These are phyloP conservation scores for Thereva unica DNA, from an alignment of 2,888 invertebrate species.

Conservation along the genomic window DNA sequence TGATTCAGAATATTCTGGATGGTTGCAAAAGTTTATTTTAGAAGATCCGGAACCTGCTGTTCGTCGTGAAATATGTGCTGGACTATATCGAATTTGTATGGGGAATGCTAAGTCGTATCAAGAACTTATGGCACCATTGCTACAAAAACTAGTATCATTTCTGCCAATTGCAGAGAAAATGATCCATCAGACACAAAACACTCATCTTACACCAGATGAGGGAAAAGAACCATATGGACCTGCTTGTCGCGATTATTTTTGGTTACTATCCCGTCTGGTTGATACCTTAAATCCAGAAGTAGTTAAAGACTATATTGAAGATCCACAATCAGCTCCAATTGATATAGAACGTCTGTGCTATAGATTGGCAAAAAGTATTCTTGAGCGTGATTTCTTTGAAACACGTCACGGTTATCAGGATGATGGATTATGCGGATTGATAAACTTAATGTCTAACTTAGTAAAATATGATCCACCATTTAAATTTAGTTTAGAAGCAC, in stretches of 20 bases:
- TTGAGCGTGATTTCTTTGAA: slow-evolving; percentile 80
- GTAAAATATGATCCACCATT: slow-evolving; percentile 87
- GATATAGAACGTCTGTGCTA: slow-evolving; percentile 76
- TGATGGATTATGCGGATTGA: slow-evolving; percentile 85
- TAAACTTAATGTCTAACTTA: slow-evolving; percentile 84
- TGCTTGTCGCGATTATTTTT: slow-evolving; percentile 92
- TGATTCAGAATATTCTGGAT: slow-evolving; percentile 73
- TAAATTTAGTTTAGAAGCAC: slow-evolving; percentile 77
- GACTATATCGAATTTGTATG: slow-evolving; percentile 84
- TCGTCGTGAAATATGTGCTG: slow-evolving; percentile 88
- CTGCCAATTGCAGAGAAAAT: slow-evolving; percentile 84
- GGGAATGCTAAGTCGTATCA: slow-evolving; percentile 65
- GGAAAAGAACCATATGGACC: slow-evolving; percentile 95
- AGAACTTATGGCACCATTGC: slow-evolving; percentile 73
- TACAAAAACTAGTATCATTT: slow-evolving; percentile 79
- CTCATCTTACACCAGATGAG: slow-evolving; percentile 64
- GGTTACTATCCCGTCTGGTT: slow-evolving; percentile 85
- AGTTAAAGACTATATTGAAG: slow-evolving; percentile 67
- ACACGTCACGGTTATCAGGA: slow-evolving; percentile 83
- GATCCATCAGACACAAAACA: slow-evolving; percentile 63
- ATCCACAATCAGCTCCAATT: slow-evolving; percentile 62
- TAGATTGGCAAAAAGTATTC: slow-evolving; percentile 74
- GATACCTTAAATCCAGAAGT: slow-evolving; percentile 82
- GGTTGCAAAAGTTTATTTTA: slow-evolving; percentile 81
- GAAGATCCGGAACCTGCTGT: slow-evolving; percentile 93